Evolutionary conservation across 2,888 invertebrate genomes (phyloP).

Genomic region (Nemurella pictetii): DNA sequence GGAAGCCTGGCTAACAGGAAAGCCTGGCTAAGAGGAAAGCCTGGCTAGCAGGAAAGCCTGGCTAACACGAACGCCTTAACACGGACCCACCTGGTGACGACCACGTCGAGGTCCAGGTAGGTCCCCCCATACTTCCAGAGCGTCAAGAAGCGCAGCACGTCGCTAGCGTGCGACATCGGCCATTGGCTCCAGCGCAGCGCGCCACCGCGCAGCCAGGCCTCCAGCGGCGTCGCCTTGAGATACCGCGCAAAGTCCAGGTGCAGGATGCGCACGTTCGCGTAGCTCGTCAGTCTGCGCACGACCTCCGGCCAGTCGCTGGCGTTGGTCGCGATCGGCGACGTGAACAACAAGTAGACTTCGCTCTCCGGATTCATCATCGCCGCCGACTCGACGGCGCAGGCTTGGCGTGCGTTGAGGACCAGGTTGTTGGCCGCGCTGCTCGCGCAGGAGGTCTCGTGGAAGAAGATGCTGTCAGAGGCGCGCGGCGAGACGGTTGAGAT

Average conservation of each 20-base stretch:
- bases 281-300: conserved; percentile 50
- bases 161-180: conserved; percentile 64
- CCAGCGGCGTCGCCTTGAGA: conserved; percentile 58
- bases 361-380: conserved; percentile 62
- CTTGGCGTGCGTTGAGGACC: conserved; percentile 46
- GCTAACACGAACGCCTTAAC: too few relatives aligned
- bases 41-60: too few relatives aligned
- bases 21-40: too few relatives aligned
- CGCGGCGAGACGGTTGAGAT: conserved; percentile 2
- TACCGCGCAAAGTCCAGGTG: conserved; percentile 37
- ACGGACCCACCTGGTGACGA: conserved; percentile 63
- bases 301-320: conserved; percentile 11
- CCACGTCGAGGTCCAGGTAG: conserved; percentile 74
- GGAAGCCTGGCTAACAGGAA: too few relatives aligned
- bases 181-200: conserved; percentile 58
- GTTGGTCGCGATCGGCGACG: conserved; percentile 52
- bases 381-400: conserved; percentile 71
- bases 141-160: conserved; percentile 65
- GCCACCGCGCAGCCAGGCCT: conserved; percentile 57
- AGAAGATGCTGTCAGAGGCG: conserved; percentile 57
- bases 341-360: conserved; percentile 60
- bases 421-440: conserved; percentile 48
- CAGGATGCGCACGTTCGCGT: conserved; percentile 46
- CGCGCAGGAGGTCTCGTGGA: conserved; percentile 67
- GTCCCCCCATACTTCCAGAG: conserved; percentile 78